Conservation (phyloP, 2,797 vertebrate species). For the Gallinago nigripennis region DNA sequence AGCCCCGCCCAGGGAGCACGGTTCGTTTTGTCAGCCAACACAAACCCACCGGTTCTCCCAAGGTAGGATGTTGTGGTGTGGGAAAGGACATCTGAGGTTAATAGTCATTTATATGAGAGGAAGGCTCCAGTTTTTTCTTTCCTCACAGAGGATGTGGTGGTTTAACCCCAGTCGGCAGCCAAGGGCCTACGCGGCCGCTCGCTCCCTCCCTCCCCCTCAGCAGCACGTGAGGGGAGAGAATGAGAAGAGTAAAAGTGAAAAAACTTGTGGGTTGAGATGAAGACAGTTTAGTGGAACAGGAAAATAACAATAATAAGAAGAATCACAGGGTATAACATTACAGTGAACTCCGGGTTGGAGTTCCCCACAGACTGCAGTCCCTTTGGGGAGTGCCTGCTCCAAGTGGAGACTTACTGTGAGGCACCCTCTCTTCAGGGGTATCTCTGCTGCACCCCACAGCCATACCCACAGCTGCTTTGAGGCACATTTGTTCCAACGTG, state of each 20-base stretch:
- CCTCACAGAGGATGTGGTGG: not conserved
- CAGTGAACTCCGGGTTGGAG: not conserved
- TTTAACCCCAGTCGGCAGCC: no score
- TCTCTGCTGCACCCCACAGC: not conserved
- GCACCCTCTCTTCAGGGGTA: not conserved
- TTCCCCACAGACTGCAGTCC: not conserved
- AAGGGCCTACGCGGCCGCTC: no score
- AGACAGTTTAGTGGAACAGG: not conserved
- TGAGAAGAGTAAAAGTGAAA: no score
- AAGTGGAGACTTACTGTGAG: not conserved
- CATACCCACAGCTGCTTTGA: not conserved
- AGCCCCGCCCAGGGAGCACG: accelerated
- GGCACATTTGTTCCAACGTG: not conserved
- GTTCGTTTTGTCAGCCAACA: not conserved
- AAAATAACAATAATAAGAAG: not conserved
- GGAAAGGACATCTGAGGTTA: not conserved
- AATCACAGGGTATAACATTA: not conserved
- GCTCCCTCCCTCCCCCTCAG: no score
- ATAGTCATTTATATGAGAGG: not conserved
- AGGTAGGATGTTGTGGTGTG: not conserved
- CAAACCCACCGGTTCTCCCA: accelerated
- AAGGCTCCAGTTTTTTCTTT: not conserved
- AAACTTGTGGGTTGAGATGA: not conserved
- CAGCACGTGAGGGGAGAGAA: no score
- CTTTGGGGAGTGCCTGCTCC: not conserved